Evolutionary conservation across 2,113 vertebrate genomes (phyloP).

Genomic region (Lepisosteus oculatus): DNA sequence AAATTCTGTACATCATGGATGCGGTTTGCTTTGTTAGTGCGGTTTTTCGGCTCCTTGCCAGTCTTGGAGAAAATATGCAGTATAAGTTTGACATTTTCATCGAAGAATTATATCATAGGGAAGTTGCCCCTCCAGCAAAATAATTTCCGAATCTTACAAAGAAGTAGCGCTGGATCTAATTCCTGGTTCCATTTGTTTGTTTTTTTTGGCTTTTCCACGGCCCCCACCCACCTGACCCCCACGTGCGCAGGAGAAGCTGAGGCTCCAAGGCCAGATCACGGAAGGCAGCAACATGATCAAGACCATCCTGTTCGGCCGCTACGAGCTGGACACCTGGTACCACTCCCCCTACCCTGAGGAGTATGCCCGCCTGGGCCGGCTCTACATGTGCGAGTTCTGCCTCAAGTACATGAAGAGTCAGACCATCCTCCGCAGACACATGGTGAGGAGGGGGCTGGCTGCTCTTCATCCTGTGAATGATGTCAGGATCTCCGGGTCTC

Average conservation of each 20-base stretch:
- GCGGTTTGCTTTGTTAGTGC: too few species aligned
- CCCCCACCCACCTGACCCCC: slow-evolving; percentile 19
- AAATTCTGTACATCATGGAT: too few species aligned
- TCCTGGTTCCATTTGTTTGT: neutral
- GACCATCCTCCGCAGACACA: slow-evolving; percentile 92
- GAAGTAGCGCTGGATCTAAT: neutral
- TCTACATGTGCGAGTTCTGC: slow-evolving; percentile 98
- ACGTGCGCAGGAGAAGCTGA: slow-evolving; percentile 80
- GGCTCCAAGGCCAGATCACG: slow-evolving; percentile 94
- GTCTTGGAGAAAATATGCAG: too few species aligned
- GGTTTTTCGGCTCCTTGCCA: too few species aligned
- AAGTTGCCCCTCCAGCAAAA: too few species aligned
- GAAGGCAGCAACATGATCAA: slow-evolving; percentile 99
- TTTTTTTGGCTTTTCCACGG: neutral
- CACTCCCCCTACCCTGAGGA: slow-evolving; percentile 98
- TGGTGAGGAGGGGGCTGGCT: slow-evolving; percentile 65
- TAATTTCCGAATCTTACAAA: too few species aligned
- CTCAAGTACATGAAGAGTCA: slow-evolving; percentile 99
- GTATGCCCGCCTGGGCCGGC: slow-evolving; percentile 89
- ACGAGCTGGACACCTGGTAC: slow-evolving; percentile 97
- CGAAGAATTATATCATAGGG: too few species aligned
- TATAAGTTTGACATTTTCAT: too few species aligned
- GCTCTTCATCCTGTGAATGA: too few species aligned
- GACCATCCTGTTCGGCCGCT: slow-evolving; percentile 95
- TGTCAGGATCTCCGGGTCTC: too few species aligned